Conservation (phyloP, 2,113 vertebrate genomes). For the Taxidea taxus region DNA sequence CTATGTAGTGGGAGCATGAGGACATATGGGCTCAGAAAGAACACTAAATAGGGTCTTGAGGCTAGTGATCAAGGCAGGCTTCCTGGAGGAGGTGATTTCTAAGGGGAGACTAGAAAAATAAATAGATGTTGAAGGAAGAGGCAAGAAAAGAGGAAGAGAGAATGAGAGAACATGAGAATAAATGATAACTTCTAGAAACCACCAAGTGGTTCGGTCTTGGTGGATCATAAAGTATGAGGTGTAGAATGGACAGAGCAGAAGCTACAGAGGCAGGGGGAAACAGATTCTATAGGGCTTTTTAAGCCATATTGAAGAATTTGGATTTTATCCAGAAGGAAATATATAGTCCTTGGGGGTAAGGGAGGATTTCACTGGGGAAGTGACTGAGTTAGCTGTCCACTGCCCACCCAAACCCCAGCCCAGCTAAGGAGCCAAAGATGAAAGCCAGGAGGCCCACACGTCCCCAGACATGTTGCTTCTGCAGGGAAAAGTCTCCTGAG, state of each 20-base stretch:
- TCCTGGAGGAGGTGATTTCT: conserved; percentile 29
- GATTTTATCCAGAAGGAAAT: conserved; percentile 50
- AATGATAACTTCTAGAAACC: not conserved
- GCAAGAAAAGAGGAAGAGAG: not conserved
- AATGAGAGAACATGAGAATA: not conserved
- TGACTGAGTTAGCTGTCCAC: not conserved
- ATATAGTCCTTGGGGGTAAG: not conserved
- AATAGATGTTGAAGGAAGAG: not conserved
- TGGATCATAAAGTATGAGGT: not conserved
- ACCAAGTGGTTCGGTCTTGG: not conserved
- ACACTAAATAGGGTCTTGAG: not conserved
- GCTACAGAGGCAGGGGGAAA: not conserved
- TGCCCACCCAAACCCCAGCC: not conserved
- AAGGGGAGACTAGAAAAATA: conserved; percentile 14
- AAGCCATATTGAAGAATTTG: not conserved
- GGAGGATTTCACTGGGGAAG: not conserved
- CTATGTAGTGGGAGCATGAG: accelerated
- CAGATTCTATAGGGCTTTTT: not conserved
- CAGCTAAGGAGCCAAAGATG: not conserved
- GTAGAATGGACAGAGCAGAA: not conserved
- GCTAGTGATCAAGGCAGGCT: not conserved
- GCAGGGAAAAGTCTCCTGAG: not conserved
- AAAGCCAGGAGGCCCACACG: not conserved
- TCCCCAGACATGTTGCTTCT: not conserved
- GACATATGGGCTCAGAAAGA: not conserved